Base-by-base conservation (phyloP, 2,113 vertebrate genomes). In the Pycnonotus jocosus region DNA sequence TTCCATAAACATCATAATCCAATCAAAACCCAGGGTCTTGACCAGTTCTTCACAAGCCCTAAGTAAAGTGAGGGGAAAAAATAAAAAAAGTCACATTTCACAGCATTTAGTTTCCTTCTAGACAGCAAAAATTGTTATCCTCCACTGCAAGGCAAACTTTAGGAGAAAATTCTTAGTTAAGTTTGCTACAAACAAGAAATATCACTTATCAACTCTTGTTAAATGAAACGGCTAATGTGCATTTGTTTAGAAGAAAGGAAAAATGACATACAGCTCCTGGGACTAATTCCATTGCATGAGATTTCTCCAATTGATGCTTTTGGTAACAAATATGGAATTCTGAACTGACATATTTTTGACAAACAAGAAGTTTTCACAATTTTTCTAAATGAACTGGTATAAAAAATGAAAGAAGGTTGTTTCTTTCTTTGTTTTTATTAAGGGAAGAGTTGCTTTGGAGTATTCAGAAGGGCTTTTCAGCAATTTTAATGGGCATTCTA, bases 41-140 rank as follows among this genome's bases (percentile, higher is more conserved):
- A 99, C 98, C 78, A 99, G 97, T 66, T 99, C 99, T 97, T 99
- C 99, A n/a, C 99, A 99, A 15, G 99, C 99, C 96, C 99, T 99
- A 93, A 53, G 93, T 37, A 81, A 92, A 68, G 21, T 58, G 4
- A 74, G 21, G 19, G 3, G 1, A 3, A 12, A 25, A 24, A n/a
- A n/a, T n/a, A 28, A n/a, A 48, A 54, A 15, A 40, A 22, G 19
- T 24, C 35, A 76, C 31, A 35, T 82, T 64, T 90, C 31, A 86
- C 11, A 83, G 42, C 28, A 79, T 62, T 71, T 69, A 40, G 12
- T 65, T 66, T 86, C 81, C 65, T 30, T 74, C 37, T 22, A 38
- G 14, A 71, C 4, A 86, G 18, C 21, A 70, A 83, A 74, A 79
- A 64, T 8, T 33, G 14, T 17, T 23, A 13, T 16, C 24, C 23